Percentiles rank a stretch among this genome's conserved stretches.
Evolutionary conservation across 2,888 invertebrate species (phyloP).

Genomic region (Camponotus fellah): DNA sequence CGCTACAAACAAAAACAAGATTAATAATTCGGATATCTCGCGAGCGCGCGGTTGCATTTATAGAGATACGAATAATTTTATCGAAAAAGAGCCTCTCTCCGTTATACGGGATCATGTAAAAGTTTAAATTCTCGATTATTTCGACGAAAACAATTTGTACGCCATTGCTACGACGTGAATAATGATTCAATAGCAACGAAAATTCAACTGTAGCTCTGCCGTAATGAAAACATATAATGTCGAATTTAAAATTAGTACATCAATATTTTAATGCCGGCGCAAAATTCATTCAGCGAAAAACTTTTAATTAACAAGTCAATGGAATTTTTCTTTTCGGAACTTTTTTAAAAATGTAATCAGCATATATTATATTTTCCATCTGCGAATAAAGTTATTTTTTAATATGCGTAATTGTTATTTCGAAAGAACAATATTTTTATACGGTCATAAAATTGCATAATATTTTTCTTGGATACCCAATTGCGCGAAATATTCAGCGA

Average conservation of each 20-base stretch:
- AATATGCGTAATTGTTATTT: not conserved
- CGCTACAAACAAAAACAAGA: conserved; percentile 33
- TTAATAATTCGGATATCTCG: conserved; percentile 45
- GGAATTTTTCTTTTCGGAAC: not conserved
- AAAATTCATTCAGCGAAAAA: not conserved
- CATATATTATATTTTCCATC: not conserved
- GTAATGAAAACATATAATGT: conserved; percentile 39
- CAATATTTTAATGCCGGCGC: conserved; percentile 4
- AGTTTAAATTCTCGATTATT: conserved; percentile 42
- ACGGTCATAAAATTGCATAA: not conserved
- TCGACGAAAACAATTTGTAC: conserved; percentile 40
- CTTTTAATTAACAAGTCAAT: conserved; percentile 9
- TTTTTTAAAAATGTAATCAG: not conserved
- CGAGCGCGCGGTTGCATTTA: conserved; percentile 9
- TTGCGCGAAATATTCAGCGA: not conserved
- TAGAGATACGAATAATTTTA: conserved; percentile 32
- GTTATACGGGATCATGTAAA: conserved; percentile 13
- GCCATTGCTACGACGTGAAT: conserved; percentile 4
- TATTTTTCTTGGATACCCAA: not conserved
- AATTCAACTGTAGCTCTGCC: not conserved
- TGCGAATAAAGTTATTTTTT: not conserved
- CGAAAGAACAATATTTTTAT: not conserved
- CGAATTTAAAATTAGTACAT: conserved; percentile 25
- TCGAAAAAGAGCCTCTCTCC: conserved; percentile 23
- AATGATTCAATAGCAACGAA: conserved; percentile 35